These are phyloP conservation scores for Aporrectodea caliginosa DNA, from an alignment of 1,140 invertebrate genomes.

Conservation along the genomic window DNA sequence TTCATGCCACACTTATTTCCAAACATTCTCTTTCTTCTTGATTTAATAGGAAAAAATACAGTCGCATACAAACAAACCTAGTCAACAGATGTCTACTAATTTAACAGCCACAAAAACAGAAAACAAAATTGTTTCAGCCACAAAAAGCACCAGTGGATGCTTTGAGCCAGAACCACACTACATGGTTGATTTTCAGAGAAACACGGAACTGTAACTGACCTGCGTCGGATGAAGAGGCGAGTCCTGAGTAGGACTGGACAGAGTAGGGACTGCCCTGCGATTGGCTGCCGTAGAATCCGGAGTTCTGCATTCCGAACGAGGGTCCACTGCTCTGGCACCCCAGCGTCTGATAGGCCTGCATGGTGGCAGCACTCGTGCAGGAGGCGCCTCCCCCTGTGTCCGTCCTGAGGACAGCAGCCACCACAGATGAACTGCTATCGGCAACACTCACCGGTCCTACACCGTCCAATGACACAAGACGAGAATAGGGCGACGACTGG, in stretches of 20 bases:
- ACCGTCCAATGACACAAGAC: background rate
- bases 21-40: too few species aligned
- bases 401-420: background rate
- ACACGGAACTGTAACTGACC: too few species aligned
- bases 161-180: too few species aligned
- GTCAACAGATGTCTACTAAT: too few species aligned
- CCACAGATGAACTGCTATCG: background rate
- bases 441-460: background rate
- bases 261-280: background rate
- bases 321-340: background rate
- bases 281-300: background rate
- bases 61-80: too few species aligned
- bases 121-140: too few species aligned
- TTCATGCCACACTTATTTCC: too few species aligned
- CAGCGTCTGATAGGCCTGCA: constrained; percentile 1
- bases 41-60: too few species aligned
- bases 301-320: background rate
- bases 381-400: background rate
- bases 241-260: background rate
- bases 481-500: background rate
- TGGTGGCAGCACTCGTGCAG: too few species aligned
- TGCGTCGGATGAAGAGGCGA: background rate
- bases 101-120: too few species aligned
- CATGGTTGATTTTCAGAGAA: too few species aligned
- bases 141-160: too few species aligned